Evolutionary conservation across 2,797 vertebrate species (phyloP), one percentile per base, ranked within the genome.

Genomic region (Myripristis murdjan): DNA sequence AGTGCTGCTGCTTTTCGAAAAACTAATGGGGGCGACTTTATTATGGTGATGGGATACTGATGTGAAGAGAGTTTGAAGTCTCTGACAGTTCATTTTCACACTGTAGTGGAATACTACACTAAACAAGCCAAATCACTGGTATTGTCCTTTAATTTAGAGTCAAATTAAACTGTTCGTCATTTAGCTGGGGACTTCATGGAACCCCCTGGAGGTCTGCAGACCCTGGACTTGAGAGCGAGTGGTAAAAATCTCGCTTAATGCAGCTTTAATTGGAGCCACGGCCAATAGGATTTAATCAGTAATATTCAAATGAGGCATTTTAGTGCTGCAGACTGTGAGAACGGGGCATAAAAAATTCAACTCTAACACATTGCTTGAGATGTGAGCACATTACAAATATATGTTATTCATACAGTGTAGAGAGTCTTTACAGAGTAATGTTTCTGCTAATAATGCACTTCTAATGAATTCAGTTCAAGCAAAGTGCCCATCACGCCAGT

Each of bases 291-390:
- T 28, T 28, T 47, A 52, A 63, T 15, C 35, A 22, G 5, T 35
- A 75, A 75, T 68, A 79, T 83, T 87, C 51, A 82, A 81, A 85
- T 82, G 33, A 79, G 72, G 39, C 73, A 66, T 82, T 82, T 68
- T 66, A 63, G 48, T 47, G 53, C 55, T 73, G 49, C 33, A 53
- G n/a, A n/a, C n/a, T n/a, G n/a, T n/a, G n/a, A 51, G 48, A 52
- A 55, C 79, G 28, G 52, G 67, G 63, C 54, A 56, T 51, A 59
- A 74, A 74, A 71, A 70, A 77, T 81, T 68, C 59, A 49, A 18
- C 22, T 16, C 20, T 61, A 51, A 71, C 51, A 23, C 43, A 53
- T 31, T 64, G 28, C 67, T 73, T 33, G 31, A 14, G 37, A 52
- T 26, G 1, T 56, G 59, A 41, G 64, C 26, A 48, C 56, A 56